phyloP scores from a whole-genome alignment of 2,113 vertebrate genomes.

The Macroglossus sobrinus region DNA sequence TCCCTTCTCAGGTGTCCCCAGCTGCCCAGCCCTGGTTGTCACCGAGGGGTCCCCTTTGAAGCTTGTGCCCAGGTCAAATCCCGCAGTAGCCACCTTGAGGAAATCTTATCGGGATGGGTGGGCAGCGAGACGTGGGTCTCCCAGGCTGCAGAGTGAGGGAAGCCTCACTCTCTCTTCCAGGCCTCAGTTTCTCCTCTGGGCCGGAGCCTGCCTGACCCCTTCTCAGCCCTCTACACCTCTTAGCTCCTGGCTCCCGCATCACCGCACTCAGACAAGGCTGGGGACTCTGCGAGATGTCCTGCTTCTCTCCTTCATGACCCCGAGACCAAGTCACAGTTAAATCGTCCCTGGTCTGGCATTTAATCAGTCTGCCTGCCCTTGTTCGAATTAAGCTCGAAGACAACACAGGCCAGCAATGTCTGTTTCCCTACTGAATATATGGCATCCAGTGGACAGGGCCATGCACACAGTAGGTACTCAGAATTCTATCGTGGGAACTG shows the following conservation, averaged over 20 bases:
- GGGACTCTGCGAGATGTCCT: too few relatives aligned
- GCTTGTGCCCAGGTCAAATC: neutral
- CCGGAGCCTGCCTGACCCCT: neutral
- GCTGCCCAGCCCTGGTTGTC: neutral
- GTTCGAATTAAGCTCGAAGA: neutral
- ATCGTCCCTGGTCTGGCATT: fast-evolving
- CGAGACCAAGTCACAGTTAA: neutral
- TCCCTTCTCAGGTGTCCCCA: neutral
- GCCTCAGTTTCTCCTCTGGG: neutral
- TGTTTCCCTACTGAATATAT: neutral
- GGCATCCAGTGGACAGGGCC: neutral
- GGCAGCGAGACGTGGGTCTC: neutral
- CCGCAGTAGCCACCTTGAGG: neutral
- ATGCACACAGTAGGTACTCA: neutral
- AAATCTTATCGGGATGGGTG: neutral
- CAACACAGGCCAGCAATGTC: neutral
- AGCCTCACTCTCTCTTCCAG: neutral
- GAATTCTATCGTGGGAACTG: neutral
- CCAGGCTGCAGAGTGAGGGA: neutral
- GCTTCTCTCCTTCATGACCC: neutral
- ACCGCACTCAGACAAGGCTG: neutral
- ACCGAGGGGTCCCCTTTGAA: too few relatives aligned
- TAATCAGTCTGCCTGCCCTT: neutral
- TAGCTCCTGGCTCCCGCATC: neutral
- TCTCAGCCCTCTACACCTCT: neutral